These are phyloP conservation scores for Nematopogon swammerdamellus DNA, from an alignment of 2,888 invertebrate species.

Conservation along the genomic window DNA sequence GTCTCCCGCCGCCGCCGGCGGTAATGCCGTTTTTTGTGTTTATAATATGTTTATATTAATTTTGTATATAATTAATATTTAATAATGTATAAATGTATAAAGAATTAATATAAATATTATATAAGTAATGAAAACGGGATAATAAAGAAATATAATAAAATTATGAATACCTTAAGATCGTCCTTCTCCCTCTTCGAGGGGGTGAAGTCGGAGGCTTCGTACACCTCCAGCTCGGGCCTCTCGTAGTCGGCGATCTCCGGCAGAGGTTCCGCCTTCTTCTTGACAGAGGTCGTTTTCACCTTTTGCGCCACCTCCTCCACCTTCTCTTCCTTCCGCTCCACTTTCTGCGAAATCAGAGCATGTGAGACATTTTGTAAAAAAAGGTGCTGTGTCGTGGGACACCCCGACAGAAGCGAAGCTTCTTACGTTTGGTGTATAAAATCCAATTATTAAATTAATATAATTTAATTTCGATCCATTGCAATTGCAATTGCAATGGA, in stretches of 20 bases:
- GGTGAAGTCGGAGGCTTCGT: conserved; percentile 55
- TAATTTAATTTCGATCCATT: too few relatives aligned
- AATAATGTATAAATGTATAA: too few relatives aligned
- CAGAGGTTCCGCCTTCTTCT: conserved; percentile 55
- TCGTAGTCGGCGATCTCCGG: conserved; percentile 73
- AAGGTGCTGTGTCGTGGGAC: too few relatives aligned
- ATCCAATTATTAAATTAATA: too few relatives aligned
- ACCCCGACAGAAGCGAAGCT: background rate
- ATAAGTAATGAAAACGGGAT: too few relatives aligned
- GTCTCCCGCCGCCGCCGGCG: too few relatives aligned
- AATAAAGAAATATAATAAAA: too few relatives aligned
- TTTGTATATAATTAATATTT: too few relatives aligned
- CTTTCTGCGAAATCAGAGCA: conserved; percentile 28
- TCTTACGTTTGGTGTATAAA: conserved; percentile 8
- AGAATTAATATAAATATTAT: too few relatives aligned
- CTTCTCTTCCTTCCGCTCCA: conserved; percentile 39
- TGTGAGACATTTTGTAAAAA: too few relatives aligned
- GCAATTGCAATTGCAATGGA: conserved; percentile 2
- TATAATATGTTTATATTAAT: too few relatives aligned
- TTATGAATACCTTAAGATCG: conserved; percentile 28
- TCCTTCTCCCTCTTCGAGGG: conserved; percentile 48
- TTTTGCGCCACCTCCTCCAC: conserved; percentile 46
- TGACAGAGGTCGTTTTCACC: conserved; percentile 41
- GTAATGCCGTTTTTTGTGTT: too few relatives aligned
- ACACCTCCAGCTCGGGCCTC: conserved; percentile 68